phyloP scores from a whole-genome alignment of 2,888 invertebrate genomes.

The Heteromurus nitidus region DNA sequence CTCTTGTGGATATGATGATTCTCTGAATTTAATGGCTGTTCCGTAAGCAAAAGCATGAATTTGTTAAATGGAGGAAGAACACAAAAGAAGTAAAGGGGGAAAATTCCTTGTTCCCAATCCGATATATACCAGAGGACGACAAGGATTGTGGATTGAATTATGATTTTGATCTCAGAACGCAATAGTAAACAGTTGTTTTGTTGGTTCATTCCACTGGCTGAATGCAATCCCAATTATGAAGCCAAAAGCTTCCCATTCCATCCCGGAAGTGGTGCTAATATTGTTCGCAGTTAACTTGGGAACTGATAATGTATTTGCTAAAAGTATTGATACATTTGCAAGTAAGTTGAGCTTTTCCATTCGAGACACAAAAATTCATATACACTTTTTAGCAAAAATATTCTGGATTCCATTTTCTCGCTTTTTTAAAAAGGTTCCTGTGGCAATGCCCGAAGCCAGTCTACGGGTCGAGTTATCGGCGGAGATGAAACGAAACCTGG shows the following conservation, averaged over 20 bases:
- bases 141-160: slow-evolving; percentile 16
- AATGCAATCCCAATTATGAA: background rate
- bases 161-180: slow-evolving; percentile 55
- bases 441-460: no score
- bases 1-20: background rate
- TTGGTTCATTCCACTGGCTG: background rate
- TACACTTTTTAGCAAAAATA: no score
- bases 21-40: slow-evolving; percentile 32
- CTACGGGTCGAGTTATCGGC: slow-evolving; percentile 26
- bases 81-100: no score
- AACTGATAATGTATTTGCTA: no score
- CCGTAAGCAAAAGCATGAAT: slow-evolving; percentile 33
- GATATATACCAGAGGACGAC: slow-evolving; percentile 35
- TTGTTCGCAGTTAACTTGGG: no score
- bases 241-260: background rate
- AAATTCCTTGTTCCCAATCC: slow-evolving; percentile 45
- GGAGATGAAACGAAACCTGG: slow-evolving; percentile 47
- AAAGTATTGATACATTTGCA: no score
- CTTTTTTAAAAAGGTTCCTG: background rate
- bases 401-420: background rate
- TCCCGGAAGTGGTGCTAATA: no score
- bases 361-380: no score
- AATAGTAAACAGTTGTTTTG: no score
- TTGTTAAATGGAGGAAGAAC: slow-evolving; percentile 52
- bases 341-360: background rate